Evolutionary conservation across 1,140 invertebrate species (phyloP), one percentile per base, ranked within the genome.

Genomic region (Trichomalopsis sarcophagae): DNA sequence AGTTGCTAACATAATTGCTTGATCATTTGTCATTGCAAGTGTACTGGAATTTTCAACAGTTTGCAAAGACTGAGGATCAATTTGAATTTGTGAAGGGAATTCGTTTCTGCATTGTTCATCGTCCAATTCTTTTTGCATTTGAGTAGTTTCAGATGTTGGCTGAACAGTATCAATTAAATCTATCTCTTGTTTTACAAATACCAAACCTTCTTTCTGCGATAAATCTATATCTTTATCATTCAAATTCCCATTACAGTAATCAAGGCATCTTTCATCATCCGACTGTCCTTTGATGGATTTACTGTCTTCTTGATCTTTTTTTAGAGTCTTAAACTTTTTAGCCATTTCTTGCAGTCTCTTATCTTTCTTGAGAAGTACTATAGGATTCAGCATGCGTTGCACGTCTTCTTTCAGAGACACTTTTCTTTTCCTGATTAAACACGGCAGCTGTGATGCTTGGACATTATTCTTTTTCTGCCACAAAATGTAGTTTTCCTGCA

Each of bases 351-450:
- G 21, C 13, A 81, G 27, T 27, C 6, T 47, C 17, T 27, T 14
- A 44, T 50, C 47, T 30, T 73, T 73, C 21, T 82, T 27, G n/a
- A 82, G 11, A 33, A 55, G 21, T 44, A 82, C 80, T 55, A 82
- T 13, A 14, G 80, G 80, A n/a, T 62, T 62, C n/a, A 14, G 55
- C 5, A 62, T n/a, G 21, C 2, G 55, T 62, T n/a, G 40, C 10
- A 10, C 17, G 21, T 21, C 17, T n/a, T 2, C 55, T 62, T 3
- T n/a, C 17, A n/a, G 9, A 21, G 17, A 62, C 14, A n/a, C n/a
- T 62, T 62, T 62, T 62, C 21, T 62, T 62, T 62, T n/a, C 17
- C 17, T 62, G 4, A 62, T 62, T 62, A 21, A 6, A 21, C 14
- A n/a, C 17, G 4, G 55, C 21, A 62, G 21, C 17, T 62, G 21